Evolutionary conservation across 1,140 invertebrate genomes (phyloP), one percentile per base, ranked within the genome.

Genomic region (Temnothorax longispinosus): DNA sequence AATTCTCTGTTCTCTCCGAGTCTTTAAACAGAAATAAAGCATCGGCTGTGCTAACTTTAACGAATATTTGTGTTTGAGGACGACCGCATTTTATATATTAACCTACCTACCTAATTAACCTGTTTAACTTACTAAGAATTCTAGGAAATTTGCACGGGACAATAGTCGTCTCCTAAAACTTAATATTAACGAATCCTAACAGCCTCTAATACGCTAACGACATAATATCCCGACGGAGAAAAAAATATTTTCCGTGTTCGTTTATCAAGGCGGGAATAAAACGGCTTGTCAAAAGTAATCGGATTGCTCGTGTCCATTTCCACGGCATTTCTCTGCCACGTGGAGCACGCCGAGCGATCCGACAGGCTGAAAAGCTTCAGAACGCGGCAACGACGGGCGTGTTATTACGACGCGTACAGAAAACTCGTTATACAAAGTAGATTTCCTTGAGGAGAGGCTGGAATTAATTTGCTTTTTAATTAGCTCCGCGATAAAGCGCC

Each of bases 381-480:
- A 27, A 64, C 35, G 52, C 21, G 54, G 38, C 21, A 80, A 56
- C 76, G 76, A 80, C 32, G 76, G 32, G 60, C 58, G 76, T 52
- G 64, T 81, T 71, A 81, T 81, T 81, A 81, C 78, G 50, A 15
- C 41, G 77, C 8, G 77, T 54, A 81, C 78, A 71, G 78, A 81
- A 67, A 81, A 81, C 78, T 81, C 78, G 52, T 81, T 81, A 81
- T 58, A 56, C 64, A 81, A 71, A 56, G 50, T 71, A 71, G 52
- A 81, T 81, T 81, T 81, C 65, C 78, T 81, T 81, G 62, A 69
- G 78, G 65, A 38, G 38, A 71, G 65, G 50, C 64, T 81, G 78
- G 38, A 81, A 81, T 81, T 81, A 81, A 81, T 81, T 81, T 71
- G 78, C 65, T 71, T 81, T 81, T 81, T 71, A 71, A 81, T 81